Evolutionary conservation across 2,888 invertebrate species (phyloP).

Genomic region (Leucoptera coffeella): DNA sequence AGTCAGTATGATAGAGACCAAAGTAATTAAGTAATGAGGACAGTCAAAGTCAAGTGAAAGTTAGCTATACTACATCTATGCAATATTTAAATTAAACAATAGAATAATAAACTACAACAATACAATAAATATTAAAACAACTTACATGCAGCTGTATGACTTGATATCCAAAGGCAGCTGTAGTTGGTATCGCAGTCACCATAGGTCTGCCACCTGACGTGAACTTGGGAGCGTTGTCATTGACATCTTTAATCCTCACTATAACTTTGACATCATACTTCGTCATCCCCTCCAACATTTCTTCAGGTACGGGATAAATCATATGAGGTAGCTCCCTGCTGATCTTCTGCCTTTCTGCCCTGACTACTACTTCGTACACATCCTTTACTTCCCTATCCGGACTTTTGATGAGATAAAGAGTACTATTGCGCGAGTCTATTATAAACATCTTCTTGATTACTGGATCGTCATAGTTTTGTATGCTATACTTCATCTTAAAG

Average conservation of each 20-base stretch:
- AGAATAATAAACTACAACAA: background rate
- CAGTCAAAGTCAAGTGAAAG: background rate
- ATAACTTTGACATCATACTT: slow-evolving; percentile 76
- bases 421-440: slow-evolving; percentile 71
- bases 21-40: no score
- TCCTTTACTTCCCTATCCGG: slow-evolving; percentile 70
- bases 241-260: slow-evolving; percentile 70
- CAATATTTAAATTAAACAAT: background rate
- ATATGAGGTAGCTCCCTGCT: slow-evolving; percentile 67
- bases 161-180: slow-evolving; percentile 76
- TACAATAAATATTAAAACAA: slow-evolving; percentile 1
- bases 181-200: slow-evolving; percentile 75
- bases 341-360: slow-evolving; percentile 49
- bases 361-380: slow-evolving; percentile 52
- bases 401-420: slow-evolving; percentile 63
- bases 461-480: slow-evolving; percentile 55
- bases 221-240: slow-evolving; percentile 79
- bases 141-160: slow-evolving; percentile 66
- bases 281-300: slow-evolving; percentile 63
- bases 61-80: background rate
- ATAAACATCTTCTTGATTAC: slow-evolving; percentile 59
- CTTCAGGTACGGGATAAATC: slow-evolving; percentile 71
- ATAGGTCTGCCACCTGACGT: slow-evolving; percentile 68
- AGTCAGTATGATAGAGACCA: no score
- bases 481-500: slow-evolving; percentile 60